Evolutionary conservation across 1,140 invertebrate genomes (phyloP), one percentile per base, ranked within the genome.

Genomic region (Habropoda laboriosa): DNA sequence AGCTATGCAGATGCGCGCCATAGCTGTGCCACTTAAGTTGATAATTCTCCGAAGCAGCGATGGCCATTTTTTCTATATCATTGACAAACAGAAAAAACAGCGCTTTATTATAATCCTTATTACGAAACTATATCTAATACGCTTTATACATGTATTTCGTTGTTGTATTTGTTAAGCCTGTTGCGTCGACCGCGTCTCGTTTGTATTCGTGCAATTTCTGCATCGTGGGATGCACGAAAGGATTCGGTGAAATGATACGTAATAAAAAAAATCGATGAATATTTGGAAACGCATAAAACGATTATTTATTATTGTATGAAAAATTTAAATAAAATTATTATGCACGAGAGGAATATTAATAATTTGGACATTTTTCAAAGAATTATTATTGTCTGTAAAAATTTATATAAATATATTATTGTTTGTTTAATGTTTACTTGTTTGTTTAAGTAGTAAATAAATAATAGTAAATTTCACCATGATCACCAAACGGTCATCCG

Each of bases 1-100:
- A 96, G 73, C 95, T 95, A 91, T 97, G 96, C 81, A 97, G 93
- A 93, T 97, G 96, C 32, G 95, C 94, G 83, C 95, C 95, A 92
- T 97, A 96, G 73, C 96, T 97, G 90, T 97, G 96, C 97, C 97
- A 97, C 94, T 97, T 97, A 24, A 97, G 93, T 91, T 97, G 96
- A 91, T 97, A 97, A 86, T 97, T 97, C 89, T 97, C 96, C 82
- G 95, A 92, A 35, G 92, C 91, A 6, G 92, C 92, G 79, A 93
- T 92, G n/a, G 92, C 90, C 90, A 93, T 93, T 83, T 92, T 92
- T 83, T 89, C 92, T 89, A 80, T n/a, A 51, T 27, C 13, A 21
- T 60, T 47, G 61, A 55, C 30, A 57, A 79, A 53, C 35, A 49
- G 2, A 21, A 73, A 63, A 55, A 55, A 55, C 47, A 61, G 12